phyloP scores from a whole-genome alignment of 2,113 vertebrate species.

The Eublepharis macularius region DNA sequence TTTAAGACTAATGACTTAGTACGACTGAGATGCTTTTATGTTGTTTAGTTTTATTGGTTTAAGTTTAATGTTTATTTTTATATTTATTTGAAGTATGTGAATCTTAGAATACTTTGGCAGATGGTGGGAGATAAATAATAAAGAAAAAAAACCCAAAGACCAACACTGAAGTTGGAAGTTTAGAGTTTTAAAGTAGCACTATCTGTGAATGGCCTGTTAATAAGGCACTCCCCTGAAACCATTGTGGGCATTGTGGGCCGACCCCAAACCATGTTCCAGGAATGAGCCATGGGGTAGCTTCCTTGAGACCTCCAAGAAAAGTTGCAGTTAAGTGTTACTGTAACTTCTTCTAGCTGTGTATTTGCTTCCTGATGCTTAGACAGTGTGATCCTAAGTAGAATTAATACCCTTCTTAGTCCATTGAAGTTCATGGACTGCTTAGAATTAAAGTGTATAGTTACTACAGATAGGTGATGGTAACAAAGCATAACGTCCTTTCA shows the following conservation, averaged over 20 bases:
- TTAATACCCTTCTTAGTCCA: no score
- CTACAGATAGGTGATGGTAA: background rate
- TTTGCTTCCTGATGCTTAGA: background rate
- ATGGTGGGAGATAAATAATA: background rate
- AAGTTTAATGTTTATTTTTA: background rate
- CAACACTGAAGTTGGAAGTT: background rate
- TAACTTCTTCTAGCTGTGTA: background rate
- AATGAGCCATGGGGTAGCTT: background rate
- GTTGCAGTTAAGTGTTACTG: background rate
- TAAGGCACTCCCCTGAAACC: background rate
- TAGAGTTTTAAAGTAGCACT: background rate
- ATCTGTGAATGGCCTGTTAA: background rate
- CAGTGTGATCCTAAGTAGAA: no score
- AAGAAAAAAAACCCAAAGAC: background rate
- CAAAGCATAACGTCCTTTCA: background rate
- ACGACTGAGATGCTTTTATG: background rate
- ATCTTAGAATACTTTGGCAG: background rate
- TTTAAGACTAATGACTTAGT: background rate
- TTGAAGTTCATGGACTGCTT: no score
- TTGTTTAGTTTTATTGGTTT: conserved; percentile 1
- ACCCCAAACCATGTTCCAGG: background rate
- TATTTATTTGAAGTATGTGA: background rate
- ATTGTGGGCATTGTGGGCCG: background rate
- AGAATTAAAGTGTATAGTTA: no score
- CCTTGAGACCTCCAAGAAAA: background rate